Base-by-base conservation (phyloP, 2,113 vertebrate genomes). In the Ptilonorhynchus violaceus region DNA sequence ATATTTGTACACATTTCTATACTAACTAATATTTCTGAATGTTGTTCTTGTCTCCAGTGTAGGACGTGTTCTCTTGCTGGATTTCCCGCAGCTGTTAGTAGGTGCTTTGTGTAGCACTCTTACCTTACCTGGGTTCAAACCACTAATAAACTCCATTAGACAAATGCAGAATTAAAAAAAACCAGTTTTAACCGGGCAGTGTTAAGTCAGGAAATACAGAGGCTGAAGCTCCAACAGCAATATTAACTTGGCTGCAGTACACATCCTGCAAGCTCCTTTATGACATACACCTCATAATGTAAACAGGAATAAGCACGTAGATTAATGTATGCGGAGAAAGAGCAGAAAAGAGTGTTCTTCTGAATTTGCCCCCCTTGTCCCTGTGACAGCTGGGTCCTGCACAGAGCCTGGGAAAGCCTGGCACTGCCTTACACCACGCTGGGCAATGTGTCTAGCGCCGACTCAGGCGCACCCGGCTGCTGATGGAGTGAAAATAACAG, bases 221-320 rank as follows among this genome's bases (percentile, higher is more conserved):
- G 62, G 49, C 73, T 85, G 93, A 87, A 66, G 58, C 66, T 97
- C 94, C 94, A 96, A 89, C 59, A 97, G 86, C 92, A 97, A 70
- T 92, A 95, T 92, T 92, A 93, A 86, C 91, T 97, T 96, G 95
- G 93, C 94, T 96, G 73, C 84, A 78, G 8, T 73, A 58, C 58
- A 76, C 77, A 96, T 96, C 95, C 95, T 96, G 94, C 79, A 59
- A 94, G 66, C 49, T 87, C 73, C 91, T 92, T 92, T 73, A 85
- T 53, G 77, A 73, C 93, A 85, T 93, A 42, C 62, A 68, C 80
- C 87, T 89, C 58, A 56, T 85, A 89, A 79, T 68, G 69, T 95
- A 94, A 95, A 94, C 95, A 95, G 93, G 94, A 95, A 89, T 95
- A 92, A 92, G 73, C 66, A 68, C 1, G 1, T 59, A 79, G 80